These are phyloP conservation scores for human DNA, from an alignment of 2,113 vertebrate genomes.

Conservation along the genomic window GRCh38 chr2:182933001-182933500, in stretches of 20 bases:
- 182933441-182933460: too few species aligned
- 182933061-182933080: neutral
- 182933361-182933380: neutral
- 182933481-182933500: too few species aligned
- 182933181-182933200: conserved; percentile 8
- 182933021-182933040: neutral
- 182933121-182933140: neutral
- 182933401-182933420: too few species aligned
- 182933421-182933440: too few species aligned
- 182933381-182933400: neutral
- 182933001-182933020: neutral
- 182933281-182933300: neutral
- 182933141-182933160: neutral
- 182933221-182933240: neutral
- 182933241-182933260: neutral
- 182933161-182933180: neutral
- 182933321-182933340: neutral
- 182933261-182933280: neutral
- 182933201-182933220: neutral
- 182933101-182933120: neutral
- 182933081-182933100: conserved; percentile 14
- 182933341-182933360: neutral
- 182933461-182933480: too few species aligned
- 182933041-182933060: neutral
- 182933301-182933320: neutral